phyloP scores from a whole-genome alignment of 2,797 vertebrate genomes.

The Tokudaia muenninki region DNA sequence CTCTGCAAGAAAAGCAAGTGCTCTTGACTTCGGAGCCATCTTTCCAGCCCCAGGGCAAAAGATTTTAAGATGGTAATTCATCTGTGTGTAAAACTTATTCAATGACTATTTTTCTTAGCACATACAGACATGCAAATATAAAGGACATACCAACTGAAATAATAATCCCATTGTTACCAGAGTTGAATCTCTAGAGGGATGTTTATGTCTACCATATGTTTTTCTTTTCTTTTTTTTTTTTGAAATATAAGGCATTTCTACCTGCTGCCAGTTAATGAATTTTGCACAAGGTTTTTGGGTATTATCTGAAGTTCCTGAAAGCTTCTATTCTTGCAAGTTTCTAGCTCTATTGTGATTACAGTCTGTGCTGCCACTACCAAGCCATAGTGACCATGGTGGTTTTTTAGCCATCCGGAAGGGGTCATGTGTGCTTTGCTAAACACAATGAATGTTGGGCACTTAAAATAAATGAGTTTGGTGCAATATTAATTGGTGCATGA shows the following conservation, averaged over 20 bases:
- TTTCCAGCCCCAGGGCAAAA: neutral
- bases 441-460: neutral
- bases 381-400: neutral
- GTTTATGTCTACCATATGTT: conserved; percentile 37
- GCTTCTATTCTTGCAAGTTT: neutral
- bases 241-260: conserved; percentile 47
- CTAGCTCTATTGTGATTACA: neutral
- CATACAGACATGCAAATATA: conserved; percentile 72
- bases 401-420: neutral
- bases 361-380: neutral
- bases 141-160: conserved; percentile 43
- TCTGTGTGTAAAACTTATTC: conserved; percentile 76
- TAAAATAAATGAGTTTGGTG: conserved; percentile 34
- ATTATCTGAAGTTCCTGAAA: neutral
- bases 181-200: conserved; percentile 70
- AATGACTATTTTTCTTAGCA: conserved; percentile 77
- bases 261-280: neutral
- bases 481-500: neutral
- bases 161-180: conserved; percentile 70
- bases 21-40: no score
- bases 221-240: conserved; percentile 60
- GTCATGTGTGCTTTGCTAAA: neutral
- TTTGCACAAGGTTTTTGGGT: conserved; percentile 12
- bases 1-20: neutral
- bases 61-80: conserved; percentile 75